Conservation (phyloP, 2,888 invertebrate genomes). For the Chydorus sphaericus region DNA sequence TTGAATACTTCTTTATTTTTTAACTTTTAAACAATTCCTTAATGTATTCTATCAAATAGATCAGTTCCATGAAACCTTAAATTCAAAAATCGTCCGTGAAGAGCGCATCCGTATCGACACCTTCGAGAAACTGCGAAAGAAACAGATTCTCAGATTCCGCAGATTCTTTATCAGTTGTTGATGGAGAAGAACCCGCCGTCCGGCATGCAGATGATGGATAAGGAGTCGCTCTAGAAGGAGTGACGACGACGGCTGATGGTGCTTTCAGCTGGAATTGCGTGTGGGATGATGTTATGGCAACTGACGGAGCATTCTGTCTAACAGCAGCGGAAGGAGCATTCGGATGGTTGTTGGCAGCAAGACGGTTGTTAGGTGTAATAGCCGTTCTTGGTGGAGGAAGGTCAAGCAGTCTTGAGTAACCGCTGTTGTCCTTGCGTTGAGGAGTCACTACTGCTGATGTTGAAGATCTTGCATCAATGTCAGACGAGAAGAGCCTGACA, state of each 20-base stretch:
- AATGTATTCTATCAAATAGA: too few relatives aligned
- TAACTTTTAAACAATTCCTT: too few relatives aligned
- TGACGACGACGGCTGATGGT: neutral
- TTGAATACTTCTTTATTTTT: too few relatives aligned
- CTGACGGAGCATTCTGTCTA: too few relatives aligned
- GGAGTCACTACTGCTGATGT: neutral
- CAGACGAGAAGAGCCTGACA: neutral
- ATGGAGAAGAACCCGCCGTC: neutral
- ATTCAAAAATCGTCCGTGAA: neutral
- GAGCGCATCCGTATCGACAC: neutral
- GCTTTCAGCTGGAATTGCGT: neutral
- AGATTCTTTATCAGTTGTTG: neutral
- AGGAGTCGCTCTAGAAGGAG: neutral
- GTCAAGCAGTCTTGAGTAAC: neutral
- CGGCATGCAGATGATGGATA: neutral
- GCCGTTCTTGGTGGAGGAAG: neutral
- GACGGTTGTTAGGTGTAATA: neutral
- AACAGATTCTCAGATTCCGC: neutral
- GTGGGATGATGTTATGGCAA: neutral
- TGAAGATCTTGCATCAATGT: neutral
- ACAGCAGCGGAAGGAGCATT: neutral
- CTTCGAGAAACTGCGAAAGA: neutral
- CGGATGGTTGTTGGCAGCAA: neutral
- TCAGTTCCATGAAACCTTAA: too few relatives aligned
- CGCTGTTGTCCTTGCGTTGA: too few relatives aligned